phyloP scores from a whole-genome alignment of 2,888 invertebrate species.

The Drosophila merina region DNA sequence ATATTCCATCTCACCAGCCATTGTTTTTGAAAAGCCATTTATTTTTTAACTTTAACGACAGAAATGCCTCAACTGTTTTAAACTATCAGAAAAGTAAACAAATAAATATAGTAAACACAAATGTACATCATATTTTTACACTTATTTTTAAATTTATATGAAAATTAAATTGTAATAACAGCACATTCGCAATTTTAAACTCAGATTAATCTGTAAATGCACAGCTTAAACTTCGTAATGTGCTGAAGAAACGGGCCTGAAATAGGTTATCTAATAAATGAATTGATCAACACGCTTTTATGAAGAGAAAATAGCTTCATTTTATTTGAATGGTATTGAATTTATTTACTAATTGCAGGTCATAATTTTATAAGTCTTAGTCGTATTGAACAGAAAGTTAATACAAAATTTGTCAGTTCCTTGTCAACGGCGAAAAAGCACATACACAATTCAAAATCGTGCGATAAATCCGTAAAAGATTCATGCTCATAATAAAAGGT shows the following conservation, averaged over 20 bases:
- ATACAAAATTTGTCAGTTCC: constrained; percentile 38
- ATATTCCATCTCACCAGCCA: constrained; percentile 58
- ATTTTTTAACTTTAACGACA: constrained; percentile 48
- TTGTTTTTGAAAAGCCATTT: constrained; percentile 62
- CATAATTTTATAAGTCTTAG: constrained; percentile 18
- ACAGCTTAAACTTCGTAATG: constrained; percentile 44
- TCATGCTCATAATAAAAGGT: constrained; percentile 19
- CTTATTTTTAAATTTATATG: constrained; percentile 31
- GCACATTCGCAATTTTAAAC: constrained; percentile 13
- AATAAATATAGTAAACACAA: constrained; percentile 14
- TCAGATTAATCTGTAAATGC: constrained; percentile 41
- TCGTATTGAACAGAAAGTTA: constrained; percentile 33
- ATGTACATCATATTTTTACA: constrained; percentile 74
- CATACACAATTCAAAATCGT: constrained; percentile 25
- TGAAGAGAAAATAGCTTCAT: constrained; percentile 10
- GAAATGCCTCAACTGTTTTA: constrained; percentile 76
- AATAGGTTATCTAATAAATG: constrained; percentile 22
- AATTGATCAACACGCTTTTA: constrained; percentile 43
- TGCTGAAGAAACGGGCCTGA: constrained; percentile 55
- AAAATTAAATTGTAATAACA: not conserved
- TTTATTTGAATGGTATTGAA: constrained; percentile 9
- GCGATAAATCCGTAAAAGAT: constrained; percentile 35
- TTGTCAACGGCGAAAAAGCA: constrained; percentile 38
- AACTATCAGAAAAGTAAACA: constrained; percentile 62
- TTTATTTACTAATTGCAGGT: constrained; percentile 7